A percentile compares a stretch with the other conserved stretches of the same genome.
Conservation (phyloP, 1,140 invertebrate species). For the Diachasmimorpha longicaudata region DNA sequence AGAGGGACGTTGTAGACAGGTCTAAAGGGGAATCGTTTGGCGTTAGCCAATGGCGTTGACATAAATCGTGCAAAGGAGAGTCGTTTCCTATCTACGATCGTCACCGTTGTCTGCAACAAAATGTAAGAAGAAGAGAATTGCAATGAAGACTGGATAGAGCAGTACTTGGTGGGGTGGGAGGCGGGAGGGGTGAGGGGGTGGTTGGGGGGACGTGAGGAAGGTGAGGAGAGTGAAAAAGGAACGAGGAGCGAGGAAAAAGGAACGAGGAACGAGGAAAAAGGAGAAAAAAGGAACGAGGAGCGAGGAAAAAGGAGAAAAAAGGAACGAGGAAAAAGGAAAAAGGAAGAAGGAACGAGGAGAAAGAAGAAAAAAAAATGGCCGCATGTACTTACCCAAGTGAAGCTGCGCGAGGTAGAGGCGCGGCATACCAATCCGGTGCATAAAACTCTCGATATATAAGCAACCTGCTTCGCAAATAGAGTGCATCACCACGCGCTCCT, state of each 20-base stretch:
- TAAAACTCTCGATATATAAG: conserved; percentile 44
- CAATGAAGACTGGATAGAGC: not conserved
- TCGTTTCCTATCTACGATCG: conserved; percentile 8
- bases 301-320: too few species aligned
- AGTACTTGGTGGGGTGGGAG: not conserved
- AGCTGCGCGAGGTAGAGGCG: conserved; percentile 36
- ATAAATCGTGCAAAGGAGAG: conserved; percentile 14
- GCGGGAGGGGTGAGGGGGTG: not conserved
- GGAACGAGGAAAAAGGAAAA: too few species aligned
- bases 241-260: too few species aligned
- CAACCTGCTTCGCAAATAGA: conserved; percentile 40
- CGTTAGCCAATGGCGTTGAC: not conserved
- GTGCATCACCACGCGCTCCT: conserved; percentile 33
- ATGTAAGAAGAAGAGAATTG: not conserved
- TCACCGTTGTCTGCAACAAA: not conserved
- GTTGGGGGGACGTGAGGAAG: not conserved
- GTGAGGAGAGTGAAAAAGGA: not conserved
- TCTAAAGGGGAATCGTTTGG: conserved; percentile 6
- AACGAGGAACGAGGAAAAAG: too few species aligned
- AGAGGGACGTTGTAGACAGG: conserved; percentile 4
- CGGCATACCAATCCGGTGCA: conserved; percentile 35
- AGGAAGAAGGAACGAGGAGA: too few species aligned
- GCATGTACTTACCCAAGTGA: not conserved
- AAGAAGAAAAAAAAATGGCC: not conserved
- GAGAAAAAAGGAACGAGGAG: too few species aligned